These are phyloP conservation scores for Hippocampus zosterae DNA, from an alignment of 2,113 vertebrate species.

Conservation along the genomic window DNA sequence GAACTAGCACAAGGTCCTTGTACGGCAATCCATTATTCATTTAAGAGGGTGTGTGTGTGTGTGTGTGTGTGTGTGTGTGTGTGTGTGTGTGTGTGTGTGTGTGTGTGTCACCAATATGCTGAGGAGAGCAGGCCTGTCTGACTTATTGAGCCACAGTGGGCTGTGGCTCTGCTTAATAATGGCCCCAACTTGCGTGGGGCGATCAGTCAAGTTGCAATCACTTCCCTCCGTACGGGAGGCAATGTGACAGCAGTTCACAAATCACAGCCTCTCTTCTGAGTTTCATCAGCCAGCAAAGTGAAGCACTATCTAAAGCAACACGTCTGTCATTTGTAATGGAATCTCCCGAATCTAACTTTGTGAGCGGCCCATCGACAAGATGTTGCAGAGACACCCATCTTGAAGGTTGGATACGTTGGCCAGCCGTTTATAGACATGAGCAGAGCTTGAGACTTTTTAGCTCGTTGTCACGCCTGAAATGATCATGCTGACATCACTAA, in stretches of 20 bases:
- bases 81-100: conserved; percentile 25
- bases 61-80: conserved; percentile 17
- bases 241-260: conserved; percentile 5
- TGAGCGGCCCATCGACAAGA: neutral
- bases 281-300: neutral
- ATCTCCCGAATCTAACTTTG: neutral
- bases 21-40: conserved; percentile 64
- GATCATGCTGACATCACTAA: neutral
- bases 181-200: conserved; percentile 28
- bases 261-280: conserved; percentile 3
- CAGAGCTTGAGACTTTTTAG: neutral
- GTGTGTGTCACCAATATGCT: conserved; percentile 54
- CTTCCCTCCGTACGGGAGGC: conserved; percentile 23
- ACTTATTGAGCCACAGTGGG: conserved; percentile 47
- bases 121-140: conserved; percentile 57
- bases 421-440: conserved; percentile 18
- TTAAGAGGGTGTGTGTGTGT: conserved; percentile 36
- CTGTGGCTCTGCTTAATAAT: conserved; percentile 39
- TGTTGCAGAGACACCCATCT: conserved; percentile 23
- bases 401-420: conserved; percentile 15
- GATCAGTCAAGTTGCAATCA: conserved; percentile 28
- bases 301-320: neutral
- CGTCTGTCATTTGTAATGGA: neutral
- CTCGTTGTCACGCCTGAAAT: neutral
- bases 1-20: conserved; percentile 61